Base-by-base conservation (phyloP, 1,140 invertebrate species). In the Eueides isabella region DNA sequence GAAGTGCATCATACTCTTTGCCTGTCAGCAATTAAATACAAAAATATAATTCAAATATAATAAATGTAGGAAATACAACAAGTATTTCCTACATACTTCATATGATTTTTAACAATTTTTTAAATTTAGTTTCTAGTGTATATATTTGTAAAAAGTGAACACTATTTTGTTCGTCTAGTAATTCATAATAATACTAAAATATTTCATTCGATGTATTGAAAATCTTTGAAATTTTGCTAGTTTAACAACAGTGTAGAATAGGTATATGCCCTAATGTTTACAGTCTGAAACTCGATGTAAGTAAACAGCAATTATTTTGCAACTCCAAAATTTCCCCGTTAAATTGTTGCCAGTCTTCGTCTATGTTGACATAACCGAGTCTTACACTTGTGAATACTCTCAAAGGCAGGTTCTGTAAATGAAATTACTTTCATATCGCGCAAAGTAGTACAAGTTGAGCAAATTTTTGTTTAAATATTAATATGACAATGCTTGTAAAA, bases 291-390 rank as follows among this genome's bases (percentile, higher is more conserved):
- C 67, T 69, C 26, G n/a, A 69, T 69, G 55, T 69, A 26, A 61
- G 48, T 67, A 73, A 73, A 73, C 71, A 73, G n/a, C 55, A 28
- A 73, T 73, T 73, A 73, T 63, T 67, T 66, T 66, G 26, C 66
- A 68, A 61, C 33, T 63, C 72, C 72, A 35, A 73, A 73, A 73
- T 73, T 68, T 73, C 44, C 72, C 23, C 33, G 66, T 48, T 68
- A 23, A 73, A 68, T 33, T 61, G 66, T 41, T 73, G 65, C 48
- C 55, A 44, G 72, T 61, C 61, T 67, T 73, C 65, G 48, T 62
- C 67, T 35, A 41, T 31, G 72, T 73, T 66, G 66, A 61, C 68
- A 44, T 73, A 63, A 31, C 66, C 62, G 19, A 33, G 64, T n/a
- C 35, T 73, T 73, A 55, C 48, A 26, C 7, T 26, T 55, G 48